Base-by-base conservation (phyloP, 2,888 invertebrate genomes). In the Acrobeloides nanus region DNA sequence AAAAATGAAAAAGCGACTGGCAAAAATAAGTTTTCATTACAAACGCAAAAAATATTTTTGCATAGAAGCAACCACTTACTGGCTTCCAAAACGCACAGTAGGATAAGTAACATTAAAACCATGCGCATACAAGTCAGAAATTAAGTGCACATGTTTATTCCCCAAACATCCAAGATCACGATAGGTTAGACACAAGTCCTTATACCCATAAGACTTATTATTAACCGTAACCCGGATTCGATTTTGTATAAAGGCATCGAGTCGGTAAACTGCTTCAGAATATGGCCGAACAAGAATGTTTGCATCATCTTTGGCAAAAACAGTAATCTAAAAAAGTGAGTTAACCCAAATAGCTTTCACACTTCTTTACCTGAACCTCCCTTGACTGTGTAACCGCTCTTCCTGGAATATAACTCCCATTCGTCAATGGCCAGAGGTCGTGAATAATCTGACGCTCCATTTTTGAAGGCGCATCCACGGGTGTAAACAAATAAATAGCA, bases 221-320 rank as follows among this genome's bases (percentile, higher is more conserved):
- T 66, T 53, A 55, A 57, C 51, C n/a, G 51, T 48, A 5, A 68
- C 68, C 20, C 46, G 44, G 51, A 64, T 42, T 48, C 59, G 50
- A 23, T 64, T 59, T 39, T 58, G 61, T 39, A 73, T 66, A 50
- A 48, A 70, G 38, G 49, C 52, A 43, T 73, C 71, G 8, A 73
- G 53, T 4, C 65, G 57, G 31, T 64, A 55, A 24, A 73, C 63
- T 3, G 69, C 67, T 15, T 62, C 59, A 2, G 70, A 57, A 34
- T 63, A 69, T 18, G 57, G 84, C 1, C 81, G 80, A 10, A 87
- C 81, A 39, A 90, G 78, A 78, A 90, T 83, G 72, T 87, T 86
- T 61, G 84, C 86, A 25, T 59, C 66, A 76, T 88, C 85, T 75
- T 84, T 85, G 4, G 89, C 79, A 44, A 85, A 82, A 15, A 89